phyloP scores from a whole-genome alignment of 2,888 invertebrate species.

The Philhelius pedissequus region DNA sequence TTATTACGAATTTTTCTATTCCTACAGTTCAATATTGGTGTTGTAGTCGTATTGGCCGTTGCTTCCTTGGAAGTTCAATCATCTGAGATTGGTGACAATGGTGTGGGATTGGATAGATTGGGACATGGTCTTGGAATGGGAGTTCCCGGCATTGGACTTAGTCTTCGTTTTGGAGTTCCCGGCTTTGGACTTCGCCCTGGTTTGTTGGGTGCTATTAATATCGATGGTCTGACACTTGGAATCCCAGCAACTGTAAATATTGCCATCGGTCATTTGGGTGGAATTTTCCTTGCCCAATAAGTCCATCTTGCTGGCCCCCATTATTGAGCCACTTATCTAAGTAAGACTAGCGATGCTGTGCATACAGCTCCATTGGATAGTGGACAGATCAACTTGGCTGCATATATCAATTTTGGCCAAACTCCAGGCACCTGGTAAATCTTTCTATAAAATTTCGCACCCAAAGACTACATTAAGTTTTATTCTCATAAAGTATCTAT shows the following conservation, averaged over 20 bases:
- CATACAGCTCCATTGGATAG: conserved; percentile 75
- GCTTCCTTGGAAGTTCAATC: conserved; percentile 76
- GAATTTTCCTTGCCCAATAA: conserved; percentile 73
- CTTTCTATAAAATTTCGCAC: not conserved
- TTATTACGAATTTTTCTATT: not conserved
- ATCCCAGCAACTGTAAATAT: conserved; percentile 63
- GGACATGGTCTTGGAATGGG: conserved; percentile 27
- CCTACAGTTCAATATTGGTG: conserved; percentile 73
- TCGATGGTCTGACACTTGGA: not conserved
- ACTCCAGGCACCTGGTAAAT: conserved; percentile 74
- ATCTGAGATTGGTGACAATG: conserved; percentile 73
- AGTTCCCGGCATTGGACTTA: not conserved
- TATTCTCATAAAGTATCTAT: not conserved
- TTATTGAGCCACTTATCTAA: conserved; percentile 75
- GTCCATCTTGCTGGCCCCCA: conserved; percentile 74
- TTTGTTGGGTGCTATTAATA: conserved; percentile 31
- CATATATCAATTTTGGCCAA: conserved; percentile 74
- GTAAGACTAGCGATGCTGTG: conserved; percentile 75
- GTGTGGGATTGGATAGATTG: conserved; percentile 36
- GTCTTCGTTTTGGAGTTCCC: not conserved
- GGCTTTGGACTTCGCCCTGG: not conserved
- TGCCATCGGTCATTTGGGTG: conserved; percentile 41
- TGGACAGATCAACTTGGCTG: conserved; percentile 74
- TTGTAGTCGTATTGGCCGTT: conserved; percentile 75
- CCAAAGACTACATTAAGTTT: conserved; percentile 31